These are phyloP conservation scores for Cataglyphis hispanica DNA, from an alignment of 1,140 invertebrate genomes.

Conservation along the genomic window DNA sequence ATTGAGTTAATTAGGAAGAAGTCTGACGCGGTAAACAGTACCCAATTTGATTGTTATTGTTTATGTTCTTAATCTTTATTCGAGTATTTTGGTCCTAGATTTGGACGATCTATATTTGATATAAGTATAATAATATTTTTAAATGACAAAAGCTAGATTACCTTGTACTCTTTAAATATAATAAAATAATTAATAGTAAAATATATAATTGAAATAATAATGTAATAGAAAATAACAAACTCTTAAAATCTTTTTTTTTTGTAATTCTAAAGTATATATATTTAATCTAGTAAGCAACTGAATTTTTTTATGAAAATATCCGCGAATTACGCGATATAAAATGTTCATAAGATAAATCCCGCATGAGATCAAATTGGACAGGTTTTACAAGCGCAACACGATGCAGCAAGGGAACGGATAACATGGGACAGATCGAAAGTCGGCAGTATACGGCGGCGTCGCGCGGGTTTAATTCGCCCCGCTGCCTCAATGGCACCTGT, in stretches of 20 bases:
- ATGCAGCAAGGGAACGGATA: not conserved
- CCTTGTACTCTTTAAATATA: not conserved
- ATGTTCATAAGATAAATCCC: constrained; percentile 1
- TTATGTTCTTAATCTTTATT: too few species aligned
- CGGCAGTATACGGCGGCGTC: not conserved
- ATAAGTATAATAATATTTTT: not conserved
- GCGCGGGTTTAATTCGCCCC: constrained; percentile 38
- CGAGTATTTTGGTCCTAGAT: too few species aligned
- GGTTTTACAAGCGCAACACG: constrained; percentile 17
- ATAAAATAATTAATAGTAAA: not conserved
- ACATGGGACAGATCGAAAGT: not conserved
- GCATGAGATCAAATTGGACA: not conserved
- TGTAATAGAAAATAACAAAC: not conserved
- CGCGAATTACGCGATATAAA: not conserved
- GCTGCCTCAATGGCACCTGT: constrained; percentile 54
- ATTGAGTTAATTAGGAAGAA: too few species aligned
- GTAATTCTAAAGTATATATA: not conserved
- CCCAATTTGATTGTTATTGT: too few species aligned
- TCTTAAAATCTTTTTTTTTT: not conserved
- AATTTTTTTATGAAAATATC: not conserved
- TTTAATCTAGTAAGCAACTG: not conserved
- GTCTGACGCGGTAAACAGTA: too few species aligned
- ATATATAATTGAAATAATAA: not conserved
- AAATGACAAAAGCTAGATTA: not conserved
- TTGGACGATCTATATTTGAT: too few species aligned